Conservation (phyloP, 2,797 vertebrate species). For the Chromis chromis region DNA sequence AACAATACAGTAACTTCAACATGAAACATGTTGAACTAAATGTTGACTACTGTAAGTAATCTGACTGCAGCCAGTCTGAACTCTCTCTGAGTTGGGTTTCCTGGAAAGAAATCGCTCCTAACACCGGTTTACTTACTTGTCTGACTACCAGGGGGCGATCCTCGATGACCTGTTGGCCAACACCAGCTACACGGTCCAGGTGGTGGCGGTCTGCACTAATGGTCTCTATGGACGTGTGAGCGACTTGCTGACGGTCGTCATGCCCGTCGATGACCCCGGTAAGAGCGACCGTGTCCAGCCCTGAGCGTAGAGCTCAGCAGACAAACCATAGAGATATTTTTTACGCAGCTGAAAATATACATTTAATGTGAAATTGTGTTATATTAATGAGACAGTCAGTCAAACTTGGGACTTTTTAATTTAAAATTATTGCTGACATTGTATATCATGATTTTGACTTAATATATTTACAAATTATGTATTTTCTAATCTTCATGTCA, state of each 20-base stretch:
- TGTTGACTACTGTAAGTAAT: neutral
- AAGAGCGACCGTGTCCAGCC: slow-evolving; percentile 79
- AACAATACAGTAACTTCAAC: neutral
- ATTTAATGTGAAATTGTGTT: too few species aligned
- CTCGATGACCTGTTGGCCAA: slow-evolving; percentile 91
- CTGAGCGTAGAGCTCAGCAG: slow-evolving; percentile 17
- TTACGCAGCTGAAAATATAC: neutral
- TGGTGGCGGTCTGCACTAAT: slow-evolving; percentile 94
- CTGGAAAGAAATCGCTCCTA: neutral
- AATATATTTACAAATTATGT: too few species aligned
- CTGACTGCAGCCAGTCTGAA: neutral
- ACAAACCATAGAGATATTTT: neutral
- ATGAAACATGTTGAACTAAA: neutral
- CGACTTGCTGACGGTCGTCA: slow-evolving; percentile 88
- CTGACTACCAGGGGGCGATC: slow-evolving; percentile 91
- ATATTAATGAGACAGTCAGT: too few species aligned
- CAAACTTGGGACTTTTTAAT: too few species aligned
- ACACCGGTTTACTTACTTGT: neutral
- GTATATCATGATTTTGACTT: too few species aligned
- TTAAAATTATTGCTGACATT: too few species aligned
- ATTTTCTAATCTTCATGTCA: neutral
- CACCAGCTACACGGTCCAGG: slow-evolving; percentile 92
- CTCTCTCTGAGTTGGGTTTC: neutral
- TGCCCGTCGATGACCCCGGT: slow-evolving; percentile 91
- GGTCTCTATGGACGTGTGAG: slow-evolving; percentile 92